Evolutionary conservation across 2,797 vertebrate species (phyloP), one percentile per base, ranked within the genome.

Genomic region (Clamator glandarius): DNA sequence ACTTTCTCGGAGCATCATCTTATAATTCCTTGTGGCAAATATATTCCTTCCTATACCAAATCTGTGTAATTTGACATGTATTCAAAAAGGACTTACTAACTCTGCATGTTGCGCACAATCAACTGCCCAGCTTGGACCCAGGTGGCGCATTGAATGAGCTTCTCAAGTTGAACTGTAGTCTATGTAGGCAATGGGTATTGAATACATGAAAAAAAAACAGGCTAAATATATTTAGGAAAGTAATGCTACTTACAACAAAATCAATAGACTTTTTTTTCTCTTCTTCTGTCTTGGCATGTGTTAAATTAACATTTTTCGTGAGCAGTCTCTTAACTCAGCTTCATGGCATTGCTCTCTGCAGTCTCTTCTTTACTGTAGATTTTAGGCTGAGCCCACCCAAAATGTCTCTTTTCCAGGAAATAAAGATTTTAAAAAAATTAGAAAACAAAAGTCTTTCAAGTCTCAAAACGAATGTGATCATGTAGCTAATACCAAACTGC

Each of bases 281-380:
- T 14, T 76, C 39, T 95, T 84, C 26, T 84, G 14, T 61, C 66
- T 75, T 42, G 36, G 57, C 17, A 68, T 6, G 2, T 36, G 41
- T 29, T 84, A 87, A 90, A 84, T 73, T 77, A 84, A 73, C 61
- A 81, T 31, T 84, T 86, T 87, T 82, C 82, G 78, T 76, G 39
- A 35, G 26, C 55, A 73, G 36, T 29, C 55, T 87, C 42, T 76
- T 72, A 58, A 78, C 42, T 70, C 21, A 39, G 48, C 24, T 73
- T 87, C 78, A 76, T 9, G 62, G 24, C 17, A 9, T 10, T 5
- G 7, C 29, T 75, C 50, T 70, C 55, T 64, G 68, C n/a, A 48
- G 48, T 31, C 54, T 83, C 33, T 61, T 77, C 63, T n/a, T 64
- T 33, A 13, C 28, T 41, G 17, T 16, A 33, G 0, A 0, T 24